A percentile compares a stretch with the other conserved stretches of the same genome.
phyloP scores from a whole-genome alignment of 1,140 invertebrate species.

The Acromyrmex echinatior region DNA sequence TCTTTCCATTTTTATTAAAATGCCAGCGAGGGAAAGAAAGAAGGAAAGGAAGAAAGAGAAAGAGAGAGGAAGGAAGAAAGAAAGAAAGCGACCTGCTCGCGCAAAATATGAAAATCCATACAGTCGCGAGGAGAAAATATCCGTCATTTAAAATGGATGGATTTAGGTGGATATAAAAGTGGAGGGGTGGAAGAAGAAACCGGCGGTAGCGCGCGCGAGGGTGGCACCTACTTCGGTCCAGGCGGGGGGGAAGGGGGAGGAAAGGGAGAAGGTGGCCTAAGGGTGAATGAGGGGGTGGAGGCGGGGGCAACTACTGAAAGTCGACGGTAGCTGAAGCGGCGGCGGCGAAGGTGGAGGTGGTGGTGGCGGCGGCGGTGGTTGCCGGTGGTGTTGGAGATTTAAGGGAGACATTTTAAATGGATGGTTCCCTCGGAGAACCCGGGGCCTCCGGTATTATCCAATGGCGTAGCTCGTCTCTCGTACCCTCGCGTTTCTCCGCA shows the following conservation, averaged over 20 bases:
- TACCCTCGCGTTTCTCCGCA: conserved; percentile 67
- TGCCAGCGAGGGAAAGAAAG: conserved; percentile 25
- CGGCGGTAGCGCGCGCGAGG: conserved; percentile 63
- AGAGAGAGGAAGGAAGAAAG: neutral
- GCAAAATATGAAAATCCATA: conserved; percentile 83
- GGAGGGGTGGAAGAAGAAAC: conserved; percentile 73
- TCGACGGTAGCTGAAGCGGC: conserved; percentile 56
- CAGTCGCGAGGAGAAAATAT: conserved; percentile 83
- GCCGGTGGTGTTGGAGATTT: conserved; percentile 78
- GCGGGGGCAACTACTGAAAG: conserved; percentile 81
- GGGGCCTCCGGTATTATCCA: conserved; percentile 76
- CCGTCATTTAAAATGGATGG: conserved; percentile 85
- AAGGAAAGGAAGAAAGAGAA: neutral
- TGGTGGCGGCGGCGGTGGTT: conserved; percentile 71
- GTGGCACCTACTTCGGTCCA: conserved; percentile 63
- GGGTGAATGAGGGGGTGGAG: conserved; percentile 65
- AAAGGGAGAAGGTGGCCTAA: conserved; percentile 46
- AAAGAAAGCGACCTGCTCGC: conserved; percentile 31
- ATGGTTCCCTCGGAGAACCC: conserved; percentile 75
- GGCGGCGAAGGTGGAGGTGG: conserved; percentile 58
- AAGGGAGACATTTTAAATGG: conserved; percentile 82
- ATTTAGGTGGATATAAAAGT: conserved; percentile 83
- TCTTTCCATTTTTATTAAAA: conserved; percentile 66
- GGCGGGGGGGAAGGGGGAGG: conserved; percentile 5
- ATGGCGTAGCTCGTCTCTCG: conserved; percentile 72